phyloP scores from a whole-genome alignment of 2,888 invertebrate species.

The Didymodactylos carnosus region DNA sequence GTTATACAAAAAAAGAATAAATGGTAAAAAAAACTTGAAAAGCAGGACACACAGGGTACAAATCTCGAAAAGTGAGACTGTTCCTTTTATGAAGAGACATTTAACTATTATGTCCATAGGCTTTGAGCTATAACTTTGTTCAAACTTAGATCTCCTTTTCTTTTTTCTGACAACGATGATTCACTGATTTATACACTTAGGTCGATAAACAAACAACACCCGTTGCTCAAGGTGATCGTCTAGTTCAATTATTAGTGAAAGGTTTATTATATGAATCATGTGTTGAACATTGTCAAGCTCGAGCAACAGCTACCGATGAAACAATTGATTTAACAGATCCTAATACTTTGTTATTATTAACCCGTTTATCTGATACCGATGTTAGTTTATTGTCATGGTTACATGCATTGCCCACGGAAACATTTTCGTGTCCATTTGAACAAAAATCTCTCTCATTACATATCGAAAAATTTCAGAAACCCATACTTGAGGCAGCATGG shows the following conservation, averaged over 20 bases:
- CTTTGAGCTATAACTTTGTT: too few relatives aligned
- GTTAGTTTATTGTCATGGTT: conserved; percentile 76
- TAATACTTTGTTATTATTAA: conserved; percentile 25
- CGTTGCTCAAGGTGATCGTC: conserved; percentile 48
- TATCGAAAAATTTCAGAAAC: conserved; percentile 66
- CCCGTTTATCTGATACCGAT: conserved; percentile 70
- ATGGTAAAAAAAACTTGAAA: too few relatives aligned
- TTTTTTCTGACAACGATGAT: too few relatives aligned
- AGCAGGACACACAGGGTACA: too few relatives aligned
- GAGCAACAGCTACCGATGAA: conserved; percentile 43
- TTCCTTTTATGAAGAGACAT: too few relatives aligned
- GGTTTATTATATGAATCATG: conserved; percentile 75
- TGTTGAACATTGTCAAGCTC: conserved; percentile 80
- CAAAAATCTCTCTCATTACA: conserved; percentile 57
- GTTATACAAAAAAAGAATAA: too few relatives aligned
- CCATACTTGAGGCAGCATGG: conserved; percentile 80
- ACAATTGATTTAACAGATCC: conserved; percentile 5
- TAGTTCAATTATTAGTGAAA: conserved; percentile 75
- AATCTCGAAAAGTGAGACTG: too few relatives aligned
- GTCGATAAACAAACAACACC: conserved; percentile 36
- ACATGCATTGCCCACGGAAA: conserved; percentile 72
- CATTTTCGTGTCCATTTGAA: conserved; percentile 79
- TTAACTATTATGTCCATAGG: too few relatives aligned
- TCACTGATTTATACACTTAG: too few relatives aligned
- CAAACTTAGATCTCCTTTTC: too few relatives aligned